Evolutionary conservation across 1,140 invertebrate species (phyloP), one percentile per base, ranked within the genome.

Genomic region (Drosophila gunungcola): DNA sequence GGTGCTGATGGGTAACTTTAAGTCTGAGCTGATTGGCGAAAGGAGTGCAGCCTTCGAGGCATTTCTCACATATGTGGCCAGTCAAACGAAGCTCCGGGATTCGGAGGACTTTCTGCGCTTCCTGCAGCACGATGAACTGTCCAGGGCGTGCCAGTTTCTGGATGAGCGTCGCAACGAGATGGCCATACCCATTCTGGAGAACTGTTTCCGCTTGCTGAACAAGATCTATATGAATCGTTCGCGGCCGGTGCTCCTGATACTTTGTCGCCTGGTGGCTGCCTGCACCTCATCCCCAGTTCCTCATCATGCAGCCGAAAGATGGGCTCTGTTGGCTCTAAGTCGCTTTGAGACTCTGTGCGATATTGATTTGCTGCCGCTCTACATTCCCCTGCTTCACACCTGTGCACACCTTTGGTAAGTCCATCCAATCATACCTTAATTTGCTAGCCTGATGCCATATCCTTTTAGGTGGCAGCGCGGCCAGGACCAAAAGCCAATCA

Each of bases 1-100:
- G 92, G 95, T 94, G 62, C 80, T 97, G 9, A 92, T 96, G 49
- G 96, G 96, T 2, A 97, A 97, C 91, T 97, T 97, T 91, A 95
- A 95, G 42, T 93, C 95, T 27, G 95, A 94, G 69, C 93, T 96
- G 36, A 97, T 97, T 76, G 94, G 94, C 7, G 93, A 93, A 46
- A 93, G 96, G 85, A 96, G 95, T 90, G 90, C 93, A 9, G 94
- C 94, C n/a, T 97, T 97, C 93, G 95, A 96, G 79, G 92, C 93
- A 63, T 93, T 96, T 34, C 90, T 97, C 21, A 93, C 94, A 29
- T 93, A 95, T 77, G 91, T 96, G 38, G 93, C 94, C 7, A 93
- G 92, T 48, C 92, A 95, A 42, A 92, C 93, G 55, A 93, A 94
- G 43, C 86, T 97, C 3, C 92, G 95, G 61, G 94, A 95, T 34